Conservation (phyloP, 92 coral and sea anemone genomes). For the Parazoanthus atlanticus region DNA sequence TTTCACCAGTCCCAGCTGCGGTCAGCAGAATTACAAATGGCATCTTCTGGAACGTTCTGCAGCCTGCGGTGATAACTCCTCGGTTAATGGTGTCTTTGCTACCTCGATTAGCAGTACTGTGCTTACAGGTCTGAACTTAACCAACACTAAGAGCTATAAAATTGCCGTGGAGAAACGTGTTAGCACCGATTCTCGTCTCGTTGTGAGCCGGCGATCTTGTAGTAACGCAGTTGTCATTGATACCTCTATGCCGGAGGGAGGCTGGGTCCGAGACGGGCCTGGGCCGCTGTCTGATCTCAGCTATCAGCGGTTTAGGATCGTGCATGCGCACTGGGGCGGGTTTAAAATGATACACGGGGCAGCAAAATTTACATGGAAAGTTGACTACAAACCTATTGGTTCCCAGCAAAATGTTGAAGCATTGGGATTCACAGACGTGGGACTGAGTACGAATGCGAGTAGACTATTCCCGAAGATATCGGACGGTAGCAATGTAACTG, state of each 20-base stretch:
- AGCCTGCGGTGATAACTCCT: constrained; percentile 4
- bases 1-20: constrained; percentile 74
- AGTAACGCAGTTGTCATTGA: constrained; percentile 75
- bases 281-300: constrained; percentile 78
- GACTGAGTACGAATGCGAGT: constrained; percentile 63
- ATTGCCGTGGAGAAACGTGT: constrained; percentile 80
- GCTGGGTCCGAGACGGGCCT: constrained; percentile 89
- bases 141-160: constrained; percentile 69
- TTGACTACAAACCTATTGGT: constrained; percentile 54
- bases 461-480: constrained; percentile 59
- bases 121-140: constrained; percentile 70
- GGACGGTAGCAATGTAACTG: constrained; percentile 44
- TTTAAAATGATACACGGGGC: constrained; percentile 80
- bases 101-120: background rate
- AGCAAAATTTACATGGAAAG: constrained; percentile 83
- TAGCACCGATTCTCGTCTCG: constrained; percentile 61
- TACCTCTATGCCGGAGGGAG: constrained; percentile 80
- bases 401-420: constrained; percentile 50
- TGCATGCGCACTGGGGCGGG: constrained; percentile 97
- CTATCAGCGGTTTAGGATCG: constrained; percentile 76
- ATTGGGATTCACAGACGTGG: constrained; percentile 65
- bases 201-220: constrained; percentile 64
- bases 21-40: constrained; percentile 76
- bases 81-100: background rate
- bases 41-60: constrained; percentile 53